Base-by-base conservation (phyloP, 2,113 vertebrate species). In the Haplochromis burtoni region DNA sequence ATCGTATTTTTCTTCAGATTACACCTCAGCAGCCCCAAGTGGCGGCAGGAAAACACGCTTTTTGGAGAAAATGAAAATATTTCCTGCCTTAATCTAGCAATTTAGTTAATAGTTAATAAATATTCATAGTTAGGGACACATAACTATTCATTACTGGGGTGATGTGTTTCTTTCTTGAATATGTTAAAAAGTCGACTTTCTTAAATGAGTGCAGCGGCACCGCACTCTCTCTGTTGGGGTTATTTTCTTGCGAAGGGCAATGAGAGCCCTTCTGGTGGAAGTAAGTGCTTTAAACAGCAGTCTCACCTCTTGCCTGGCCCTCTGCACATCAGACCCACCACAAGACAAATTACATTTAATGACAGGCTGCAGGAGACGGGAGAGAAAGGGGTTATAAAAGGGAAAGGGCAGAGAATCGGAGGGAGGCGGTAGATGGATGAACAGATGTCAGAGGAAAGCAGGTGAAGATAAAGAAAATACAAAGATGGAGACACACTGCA, bases 321-420 rank as follows among this genome's bases (percentile, higher is more conserved):
- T 45, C 42, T 19, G 29, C 79, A 88, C 66, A 40, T 83, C 71
- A 83, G 54, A 78, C 61, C 78, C 33, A 8, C 31, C 4, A 11
- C 38, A 68, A 87, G 76, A 79, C 40, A 85, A 85, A 88, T 86
- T 80, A 82, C 47, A 81, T 83, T 42, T 79, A 84, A 86, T 89
- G 83, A 91, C 45, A 38, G 10, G 76, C 68, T 80, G 51, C 73
- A 38, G 42, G 76, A 83, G 59, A 55, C 3, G 7, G 40, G 14
- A 26, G 26, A 73, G 59, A 87, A 45, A 33, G 19, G 19, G 53
- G 78, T 71, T 71, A 71, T 71, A 71, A 45, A 71, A 71, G 66
- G 66, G 38, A 71, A 71, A 71, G 66, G 66, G 66, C 66, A 71
- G 21, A 1, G 21, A 42, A 71, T 45, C 38, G 2, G 66, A 14